Conservation (phyloP, 2,797 vertebrate species). For the Avahi laniger region DNA sequence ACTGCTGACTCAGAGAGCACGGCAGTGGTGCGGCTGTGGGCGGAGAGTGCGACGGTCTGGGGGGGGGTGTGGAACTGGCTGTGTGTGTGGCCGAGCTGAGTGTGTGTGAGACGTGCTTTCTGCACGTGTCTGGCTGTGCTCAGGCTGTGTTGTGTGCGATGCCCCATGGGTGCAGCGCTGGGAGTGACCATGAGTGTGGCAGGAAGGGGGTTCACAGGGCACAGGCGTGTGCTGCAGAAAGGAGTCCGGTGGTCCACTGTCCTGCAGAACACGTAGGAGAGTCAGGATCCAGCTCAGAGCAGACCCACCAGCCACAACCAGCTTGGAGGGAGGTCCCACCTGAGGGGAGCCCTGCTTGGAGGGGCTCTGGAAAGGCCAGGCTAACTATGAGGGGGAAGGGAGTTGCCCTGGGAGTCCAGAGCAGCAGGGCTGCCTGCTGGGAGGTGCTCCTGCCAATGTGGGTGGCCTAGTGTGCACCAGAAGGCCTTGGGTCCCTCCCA, state of each 20-base stretch:
- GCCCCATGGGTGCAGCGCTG: background rate
- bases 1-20: background rate
- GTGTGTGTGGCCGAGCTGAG: background rate
- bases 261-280: constrained; percentile 40
- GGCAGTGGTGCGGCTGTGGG: background rate
- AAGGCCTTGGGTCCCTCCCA: background rate
- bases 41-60: background rate
- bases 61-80: background rate
- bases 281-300: constrained; percentile 22
- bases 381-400: background rate
- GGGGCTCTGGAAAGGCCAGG: background rate
- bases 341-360: background rate
- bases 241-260: constrained; percentile 20
- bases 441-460: background rate
- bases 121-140: background rate
- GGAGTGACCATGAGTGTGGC: background rate
- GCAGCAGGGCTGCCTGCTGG: background rate
- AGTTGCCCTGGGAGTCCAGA: background rate
- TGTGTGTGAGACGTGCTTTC: background rate
- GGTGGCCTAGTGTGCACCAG: background rate
- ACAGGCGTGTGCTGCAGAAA: constrained; percentile 29
- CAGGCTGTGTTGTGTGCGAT: background rate
- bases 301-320: background rate
- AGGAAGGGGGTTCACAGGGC: background rate
- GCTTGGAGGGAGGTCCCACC: background rate